Percentiles rank a stretch among this genome's conserved stretches.
phyloP scores from a whole-genome alignment of 1,140 invertebrate species.

The Centruroides vittatus region DNA sequence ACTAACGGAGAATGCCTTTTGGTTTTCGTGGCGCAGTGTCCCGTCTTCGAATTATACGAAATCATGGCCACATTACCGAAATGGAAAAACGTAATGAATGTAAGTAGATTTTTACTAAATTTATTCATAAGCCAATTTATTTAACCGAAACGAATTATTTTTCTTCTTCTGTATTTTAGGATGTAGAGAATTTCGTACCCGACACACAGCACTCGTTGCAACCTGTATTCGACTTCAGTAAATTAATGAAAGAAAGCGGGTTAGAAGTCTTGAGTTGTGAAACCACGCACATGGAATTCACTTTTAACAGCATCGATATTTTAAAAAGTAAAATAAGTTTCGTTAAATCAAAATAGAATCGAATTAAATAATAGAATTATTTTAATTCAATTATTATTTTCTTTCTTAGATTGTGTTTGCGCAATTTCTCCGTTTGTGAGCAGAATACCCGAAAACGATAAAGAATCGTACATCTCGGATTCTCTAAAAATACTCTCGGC shows the following conservation, averaged over 20 bases:
- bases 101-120: constrained; percentile 15
- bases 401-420: constrained; percentile 41
- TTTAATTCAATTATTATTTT: background rate
- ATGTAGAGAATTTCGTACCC: constrained; percentile 46
- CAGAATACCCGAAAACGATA: constrained; percentile 43
- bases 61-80: constrained; percentile 38
- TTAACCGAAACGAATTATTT: background rate
- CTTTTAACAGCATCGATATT: constrained; percentile 41
- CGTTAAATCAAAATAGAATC: background rate
- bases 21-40: constrained; percentile 51
- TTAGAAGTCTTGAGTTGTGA: constrained; percentile 49
- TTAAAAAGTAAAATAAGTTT: constrained; percentile 21
- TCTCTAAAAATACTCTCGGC: constrained; percentile 26
- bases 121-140: background rate
- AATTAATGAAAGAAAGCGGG: constrained; percentile 45
- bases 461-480: constrained; percentile 42
- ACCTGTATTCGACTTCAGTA: constrained; percentile 43
- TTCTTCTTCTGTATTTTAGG: constrained; percentile 20
- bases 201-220: constrained; percentile 45
- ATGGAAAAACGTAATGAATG: constrained; percentile 50
- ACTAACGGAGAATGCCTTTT: constrained; percentile 50
- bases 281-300: constrained; percentile 42
- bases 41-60: constrained; percentile 52
- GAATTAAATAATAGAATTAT: background rate
- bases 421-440: constrained; percentile 60